Evolutionary conservation across 1,140 invertebrate genomes (phyloP).

Genomic region (Hycleus phaleratus): DNA sequence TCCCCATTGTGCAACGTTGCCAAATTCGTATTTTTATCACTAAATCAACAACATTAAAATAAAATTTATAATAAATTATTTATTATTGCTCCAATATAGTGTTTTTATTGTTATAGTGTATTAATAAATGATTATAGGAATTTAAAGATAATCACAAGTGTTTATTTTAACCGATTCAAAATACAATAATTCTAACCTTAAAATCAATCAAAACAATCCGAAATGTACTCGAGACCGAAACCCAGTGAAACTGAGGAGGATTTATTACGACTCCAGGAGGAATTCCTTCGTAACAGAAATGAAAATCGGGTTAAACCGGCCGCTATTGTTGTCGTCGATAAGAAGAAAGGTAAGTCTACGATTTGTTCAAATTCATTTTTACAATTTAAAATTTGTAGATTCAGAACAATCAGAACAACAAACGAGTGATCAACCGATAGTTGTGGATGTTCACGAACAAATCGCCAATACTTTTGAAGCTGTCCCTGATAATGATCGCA

Average conservation of each 20-base stretch:
- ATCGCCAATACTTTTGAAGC: slow-evolving; percentile 37
- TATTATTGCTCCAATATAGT: too few species aligned
- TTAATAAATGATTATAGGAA: too few species aligned
- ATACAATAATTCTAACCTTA: background rate
- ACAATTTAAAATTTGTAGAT: background rate
- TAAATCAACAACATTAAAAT: too few species aligned
- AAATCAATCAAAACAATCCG: slow-evolving; percentile 12
- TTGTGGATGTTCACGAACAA: slow-evolving; percentile 25
- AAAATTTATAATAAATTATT: too few species aligned
- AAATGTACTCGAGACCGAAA: slow-evolving; percentile 55
- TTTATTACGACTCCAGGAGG: slow-evolving; percentile 59
- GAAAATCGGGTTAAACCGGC: slow-evolving; percentile 49
- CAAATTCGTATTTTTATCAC: too few species aligned
- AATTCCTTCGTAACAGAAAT: slow-evolving; percentile 48
- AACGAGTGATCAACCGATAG: background rate
- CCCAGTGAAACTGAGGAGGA: slow-evolving; percentile 59
- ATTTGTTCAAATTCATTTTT: background rate
- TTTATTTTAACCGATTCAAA: too few species aligned
- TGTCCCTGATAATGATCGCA: slow-evolving; percentile 31
- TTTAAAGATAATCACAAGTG: too few species aligned
- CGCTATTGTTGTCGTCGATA: slow-evolving; percentile 50
- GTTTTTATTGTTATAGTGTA: too few species aligned
- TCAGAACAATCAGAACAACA: too few species aligned
- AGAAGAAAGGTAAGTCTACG: slow-evolving; percentile 32
- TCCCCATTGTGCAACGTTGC: background rate